Evolutionary conservation across 2,113 vertebrate genomes (phyloP).

Genomic region (Castor canadensis): DNA sequence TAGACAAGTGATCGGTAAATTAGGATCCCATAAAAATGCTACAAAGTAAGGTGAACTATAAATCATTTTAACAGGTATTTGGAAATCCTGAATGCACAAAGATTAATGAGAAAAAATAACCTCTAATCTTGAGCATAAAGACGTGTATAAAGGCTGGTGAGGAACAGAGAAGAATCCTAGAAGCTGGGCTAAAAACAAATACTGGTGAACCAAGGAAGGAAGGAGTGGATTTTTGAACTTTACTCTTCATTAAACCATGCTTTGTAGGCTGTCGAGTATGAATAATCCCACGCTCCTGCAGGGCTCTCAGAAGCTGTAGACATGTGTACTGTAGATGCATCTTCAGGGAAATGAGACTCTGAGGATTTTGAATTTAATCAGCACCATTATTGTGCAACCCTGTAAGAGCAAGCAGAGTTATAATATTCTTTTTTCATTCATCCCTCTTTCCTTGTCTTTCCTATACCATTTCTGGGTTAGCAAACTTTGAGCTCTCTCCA

Average conservation of each 20-base stretch:
- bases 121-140: not conserved
- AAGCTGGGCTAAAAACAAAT: conserved; percentile 5
- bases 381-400: not conserved
- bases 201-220: not conserved
- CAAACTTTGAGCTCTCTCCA: not conserved
- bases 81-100: conserved; percentile 8
- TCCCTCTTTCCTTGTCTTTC: not conserved
- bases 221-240: not conserved
- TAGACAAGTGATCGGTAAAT: not conserved
- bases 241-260: not conserved
- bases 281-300: not conserved
- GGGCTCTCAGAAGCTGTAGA: not conserved
- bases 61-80: conserved; percentile 17
- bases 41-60: not conserved
- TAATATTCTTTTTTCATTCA: not conserved
- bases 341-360: not conserved
- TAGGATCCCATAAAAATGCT: conserved; percentile 36
- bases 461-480: not conserved
- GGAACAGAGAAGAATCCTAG: not conserved
- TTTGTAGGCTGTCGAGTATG: not conserved
- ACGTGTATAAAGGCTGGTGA: not conserved
- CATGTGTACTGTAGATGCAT: accelerated
- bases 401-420: not conserved
- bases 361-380: not conserved
- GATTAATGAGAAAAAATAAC: not conserved